phyloP scores from a whole-genome alignment of 1,140 invertebrate species.

The Batillaria attramentaria region DNA sequence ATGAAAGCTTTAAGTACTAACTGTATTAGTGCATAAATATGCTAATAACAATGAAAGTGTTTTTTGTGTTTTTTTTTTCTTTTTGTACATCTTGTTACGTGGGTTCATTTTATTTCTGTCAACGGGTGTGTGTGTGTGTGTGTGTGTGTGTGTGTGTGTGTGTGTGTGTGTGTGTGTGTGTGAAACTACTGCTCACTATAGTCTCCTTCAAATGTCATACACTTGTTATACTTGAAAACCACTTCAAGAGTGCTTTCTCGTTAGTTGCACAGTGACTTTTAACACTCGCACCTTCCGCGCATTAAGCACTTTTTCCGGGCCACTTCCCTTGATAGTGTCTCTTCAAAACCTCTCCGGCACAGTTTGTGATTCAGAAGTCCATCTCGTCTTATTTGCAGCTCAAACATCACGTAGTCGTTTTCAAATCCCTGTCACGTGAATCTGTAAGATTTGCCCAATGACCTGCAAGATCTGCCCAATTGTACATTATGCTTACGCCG shows the following conservation, averaged over 20 bases:
- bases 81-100: no score
- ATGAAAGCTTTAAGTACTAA: no score
- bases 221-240: background rate
- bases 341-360: background rate
- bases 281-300: background rate
- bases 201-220: no score
- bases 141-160: slow-evolving; percentile 12
- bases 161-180: background rate
- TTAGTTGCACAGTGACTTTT: background rate
- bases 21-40: no score
- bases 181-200: background rate
- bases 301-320: background rate
- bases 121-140: slow-evolving; percentile 18
- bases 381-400: background rate
- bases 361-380: background rate
- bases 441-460: no score
- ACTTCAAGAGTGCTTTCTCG: no score
- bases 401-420: background rate
- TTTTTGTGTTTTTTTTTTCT: no score
- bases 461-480: no score
- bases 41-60: no score
- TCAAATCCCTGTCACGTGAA: background rate
- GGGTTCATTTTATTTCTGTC: no score
- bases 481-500: no score
- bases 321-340: background rate